Base-by-base conservation (phyloP, 2,797 vertebrate species). In the Alectoris magna region DNA sequence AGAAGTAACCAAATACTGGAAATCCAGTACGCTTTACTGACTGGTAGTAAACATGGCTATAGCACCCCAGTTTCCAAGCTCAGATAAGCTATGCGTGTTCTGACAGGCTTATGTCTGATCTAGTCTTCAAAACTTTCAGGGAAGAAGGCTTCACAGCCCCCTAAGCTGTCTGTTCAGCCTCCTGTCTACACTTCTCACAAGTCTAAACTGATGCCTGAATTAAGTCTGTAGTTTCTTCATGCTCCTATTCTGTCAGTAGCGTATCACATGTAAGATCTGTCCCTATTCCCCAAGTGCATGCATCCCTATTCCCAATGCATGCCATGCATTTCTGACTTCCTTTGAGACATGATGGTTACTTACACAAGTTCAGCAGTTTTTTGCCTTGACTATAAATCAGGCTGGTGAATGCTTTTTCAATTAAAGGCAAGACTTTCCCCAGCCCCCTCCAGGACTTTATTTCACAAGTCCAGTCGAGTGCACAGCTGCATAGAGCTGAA, bases 221-320 rank as follows among this genome's bases (percentile, higher is more conserved):
- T 94, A 93, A 94, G 39, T 21, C 59, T 63, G 13, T 27, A 55
- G 29, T 67, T 91, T 86, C 46, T 73, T 86, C 56, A 14, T 76
- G 88, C 39, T 93, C 64, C n/a, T 88, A 23, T 94, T 95, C 90
- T 94, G 78, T 91, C 84, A 91, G 39, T 27, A 70, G 5, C 18
- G 11, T 18, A 68, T 68, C 12, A 68, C 0, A 0, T 41, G 14
- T 23, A 23, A 88, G 39, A 70, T 34, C 11, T 53, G 10, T n/a
- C 31, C 10, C 56, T 55, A 10, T 10, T 59, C 17, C 31, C 22
- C 21, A 9, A 86, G 36, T 53, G 39, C 39, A 41, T 41, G 39
- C 39, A 41, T 41, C 39, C 39, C 39, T 41, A 41, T 41, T 41
- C 39, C 39, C 39, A 41, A 41, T 41, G 39, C 39, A 41, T 41